phyloP scores from a whole-genome alignment of 30 jellyfish, hydroid and myxozoan species.

The Aurelia aurita region DNA sequence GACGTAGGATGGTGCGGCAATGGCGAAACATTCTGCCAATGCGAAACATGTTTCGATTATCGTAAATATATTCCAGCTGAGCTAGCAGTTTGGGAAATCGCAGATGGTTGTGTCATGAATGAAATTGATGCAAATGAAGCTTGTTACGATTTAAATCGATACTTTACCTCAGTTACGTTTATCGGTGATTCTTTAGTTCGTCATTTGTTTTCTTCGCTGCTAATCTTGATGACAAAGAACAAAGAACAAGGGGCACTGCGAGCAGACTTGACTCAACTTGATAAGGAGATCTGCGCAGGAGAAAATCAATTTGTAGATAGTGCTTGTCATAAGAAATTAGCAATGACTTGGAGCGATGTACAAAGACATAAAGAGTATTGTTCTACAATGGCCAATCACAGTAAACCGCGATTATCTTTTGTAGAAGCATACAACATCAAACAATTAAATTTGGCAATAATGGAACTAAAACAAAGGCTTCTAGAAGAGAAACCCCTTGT shows the following conservation, averaged over 20 bases:
- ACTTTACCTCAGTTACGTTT: constrained; percentile 82
- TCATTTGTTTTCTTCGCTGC: constrained; percentile 80
- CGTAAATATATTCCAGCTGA: constrained; percentile 78
- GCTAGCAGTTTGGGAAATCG: constrained; percentile 76
- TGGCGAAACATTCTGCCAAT: constrained; percentile 77
- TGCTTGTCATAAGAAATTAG: constrained; percentile 87
- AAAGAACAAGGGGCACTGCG: constrained; percentile 79
- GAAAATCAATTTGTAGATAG: constrained; percentile 96
- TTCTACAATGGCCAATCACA: neutral
- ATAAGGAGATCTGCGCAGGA: constrained; percentile 76
- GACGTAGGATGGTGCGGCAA: constrained; percentile 97
- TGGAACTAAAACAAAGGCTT: constrained; percentile 49
- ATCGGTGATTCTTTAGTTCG: constrained; percentile 96
- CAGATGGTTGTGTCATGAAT: constrained; percentile 46
- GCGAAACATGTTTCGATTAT: constrained; percentile 80
- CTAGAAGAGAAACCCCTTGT: constrained; percentile 73
- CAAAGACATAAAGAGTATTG: constrained; percentile 65
- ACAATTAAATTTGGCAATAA: constrained; percentile 60
- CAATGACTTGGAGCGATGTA: constrained; percentile 83
- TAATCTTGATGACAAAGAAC: constrained; percentile 76
- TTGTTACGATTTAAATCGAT: constrained; percentile 58
- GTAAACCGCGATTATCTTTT: constrained; percentile 70
- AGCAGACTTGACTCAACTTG: constrained; percentile 23
- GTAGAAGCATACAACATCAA: constrained; percentile 77
- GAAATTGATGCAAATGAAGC: constrained; percentile 50